Conservation (phyloP, 1,140 invertebrate species). For the Hetaerina americana region DNA sequence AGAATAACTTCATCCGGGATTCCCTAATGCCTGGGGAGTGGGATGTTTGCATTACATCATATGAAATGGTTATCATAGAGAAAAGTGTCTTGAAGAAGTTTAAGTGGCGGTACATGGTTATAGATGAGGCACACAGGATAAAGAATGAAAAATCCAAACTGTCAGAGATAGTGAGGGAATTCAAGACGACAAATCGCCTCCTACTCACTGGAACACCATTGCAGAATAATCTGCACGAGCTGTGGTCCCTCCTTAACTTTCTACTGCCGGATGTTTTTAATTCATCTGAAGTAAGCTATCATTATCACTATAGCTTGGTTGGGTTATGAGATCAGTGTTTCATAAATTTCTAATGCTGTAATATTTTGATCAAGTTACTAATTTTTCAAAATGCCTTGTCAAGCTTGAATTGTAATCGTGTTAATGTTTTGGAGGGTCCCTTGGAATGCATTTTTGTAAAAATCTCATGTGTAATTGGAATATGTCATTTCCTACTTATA, state of each 20-base stretch:
- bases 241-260: conserved; percentile 99
- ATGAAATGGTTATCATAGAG: conserved; percentile 97
- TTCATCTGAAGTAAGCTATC: conserved; percentile 67
- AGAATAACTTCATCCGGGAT: conserved; percentile 84
- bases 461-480: too few relatives aligned
- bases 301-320: too few relatives aligned
- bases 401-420: too few relatives aligned
- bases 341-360: too few relatives aligned
- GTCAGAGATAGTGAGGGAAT: conserved; percentile 92
- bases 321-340: too few relatives aligned
- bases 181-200: conserved; percentile 95
- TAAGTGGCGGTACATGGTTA: conserved; percentile 95
- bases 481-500: too few relatives aligned
- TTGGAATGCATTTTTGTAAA: too few relatives aligned
- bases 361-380: too few relatives aligned
- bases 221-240: conserved; percentile 91
- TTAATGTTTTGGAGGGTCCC: too few relatives aligned
- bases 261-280: conserved; percentile 97
- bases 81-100: conserved; percentile 97
- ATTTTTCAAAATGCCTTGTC: too few relatives aligned
- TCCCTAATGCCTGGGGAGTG: conserved; percentile 92
- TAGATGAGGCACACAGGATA: conserved; percentile 98
- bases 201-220: conserved; percentile 89
- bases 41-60: conserved; percentile 98
- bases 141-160: conserved; percentile 99